These are phyloP conservation scores for Dryobota labecula DNA, from an alignment of 2,888 invertebrate species.

Conservation along the genomic window DNA sequence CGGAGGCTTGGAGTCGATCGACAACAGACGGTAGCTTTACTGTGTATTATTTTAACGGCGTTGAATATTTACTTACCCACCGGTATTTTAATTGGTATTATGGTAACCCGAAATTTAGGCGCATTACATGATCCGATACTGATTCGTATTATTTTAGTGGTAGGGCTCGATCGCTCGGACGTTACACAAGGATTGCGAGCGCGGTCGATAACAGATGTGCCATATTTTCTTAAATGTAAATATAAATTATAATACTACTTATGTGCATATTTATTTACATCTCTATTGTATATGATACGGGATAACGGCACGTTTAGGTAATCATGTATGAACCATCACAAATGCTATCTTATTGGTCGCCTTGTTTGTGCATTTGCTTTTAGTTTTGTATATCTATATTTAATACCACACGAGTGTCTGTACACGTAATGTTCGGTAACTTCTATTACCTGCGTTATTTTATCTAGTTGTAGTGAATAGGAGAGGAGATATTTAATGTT, in stretches of 20 bases:
- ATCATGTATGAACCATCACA: conserved; percentile 82
- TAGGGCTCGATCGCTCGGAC: conserved; percentile 78
- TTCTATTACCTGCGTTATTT: conserved; percentile 69
- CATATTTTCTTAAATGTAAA: conserved; percentile 90
- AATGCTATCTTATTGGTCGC: conserved; percentile 81
- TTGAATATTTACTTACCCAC: conserved; percentile 89
- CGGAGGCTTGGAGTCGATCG: conserved; percentile 76
- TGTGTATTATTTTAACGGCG: conserved; percentile 76
- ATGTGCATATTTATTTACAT: conserved; percentile 89
- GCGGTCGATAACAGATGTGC: conserved; percentile 89
- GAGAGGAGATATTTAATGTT: conserved; percentile 67
- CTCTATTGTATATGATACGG: conserved; percentile 79
- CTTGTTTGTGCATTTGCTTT: conserved; percentile 89
- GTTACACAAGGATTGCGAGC: conserved; percentile 73
- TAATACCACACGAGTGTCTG: conserved; percentile 72
- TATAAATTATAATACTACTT: conserved; percentile 88
- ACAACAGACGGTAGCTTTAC: conserved; percentile 76
- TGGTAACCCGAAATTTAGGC: conserved; percentile 84
- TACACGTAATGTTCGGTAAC: conserved; percentile 67
- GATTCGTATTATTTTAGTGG: conserved; percentile 76
- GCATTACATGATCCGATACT: conserved; percentile 80
- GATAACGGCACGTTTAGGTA: conserved; percentile 76
- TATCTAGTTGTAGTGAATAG: conserved; percentile 68
- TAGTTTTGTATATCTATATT: conserved; percentile 80
- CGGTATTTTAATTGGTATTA: conserved; percentile 90